Base-by-base conservation (phyloP, 1,140 invertebrate genomes). In the Ephestia elutella region DNA sequence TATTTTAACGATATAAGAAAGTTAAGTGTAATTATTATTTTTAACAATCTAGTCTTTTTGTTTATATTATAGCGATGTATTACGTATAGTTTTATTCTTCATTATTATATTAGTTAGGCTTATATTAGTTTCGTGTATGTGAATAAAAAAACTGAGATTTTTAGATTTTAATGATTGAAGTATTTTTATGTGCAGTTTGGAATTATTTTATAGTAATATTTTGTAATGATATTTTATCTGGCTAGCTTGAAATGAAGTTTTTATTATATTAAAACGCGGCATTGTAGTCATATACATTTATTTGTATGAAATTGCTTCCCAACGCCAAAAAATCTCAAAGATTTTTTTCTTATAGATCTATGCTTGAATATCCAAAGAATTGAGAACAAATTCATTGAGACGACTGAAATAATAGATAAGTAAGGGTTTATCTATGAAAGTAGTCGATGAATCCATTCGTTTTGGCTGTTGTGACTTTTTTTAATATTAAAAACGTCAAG, bases 31-130 rank as follows among this genome's bases (percentile, higher is more conserved):
- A 65, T 68, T 68, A 50, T 73, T 63, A 66, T 62, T 70, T 74
- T 80, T 80, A 77, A 80, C 70, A 66, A 70, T 80, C 78, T 80
- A 80, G 78, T 80, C 78, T 78, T 77, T 73, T 77, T 78, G 70
- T 72, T 75, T 74, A 69, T 67, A 64, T 65, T 50, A 70, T 55
- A 55, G 51, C 61, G 61, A 61, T 65, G 63, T 65, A 65, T 65
- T 55, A 56, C 38, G 53, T 53, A 21, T 53, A 63, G 13, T 59
- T 59, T 56, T 59, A 20, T 55, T 49, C 53, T 32, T 38, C 55
- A 28, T 55, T 56, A 25, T 53, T 53, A 25, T 21, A 50, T 19
- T 50, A 50, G 8, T 18, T 63, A 53, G 50, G 55, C 49, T 5
- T 57, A 50, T 50, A 30, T 35, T 58, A 58, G 49, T 58, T 38